phyloP scores from a whole-genome alignment of 2,113 vertebrate species.

The Sturnira hondurensis region DNA sequence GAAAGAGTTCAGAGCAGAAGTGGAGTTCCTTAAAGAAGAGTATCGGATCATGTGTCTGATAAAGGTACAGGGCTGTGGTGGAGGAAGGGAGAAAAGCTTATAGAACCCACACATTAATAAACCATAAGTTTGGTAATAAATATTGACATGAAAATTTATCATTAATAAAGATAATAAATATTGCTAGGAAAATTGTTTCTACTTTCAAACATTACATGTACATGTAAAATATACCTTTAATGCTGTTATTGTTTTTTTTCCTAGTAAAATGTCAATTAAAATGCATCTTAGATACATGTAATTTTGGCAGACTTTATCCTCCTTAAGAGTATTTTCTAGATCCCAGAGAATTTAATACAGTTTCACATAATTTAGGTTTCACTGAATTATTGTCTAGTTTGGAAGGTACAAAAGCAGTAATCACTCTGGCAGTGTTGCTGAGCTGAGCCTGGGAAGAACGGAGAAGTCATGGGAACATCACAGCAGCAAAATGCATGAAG shows the following conservation, averaged over 20 bases:
- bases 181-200: not conserved
- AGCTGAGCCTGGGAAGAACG: not conserved
- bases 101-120: not conserved
- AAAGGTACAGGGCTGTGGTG: not conserved
- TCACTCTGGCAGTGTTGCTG: not conserved
- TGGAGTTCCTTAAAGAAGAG: not conserved
- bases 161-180: not conserved
- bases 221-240: not conserved
- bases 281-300: not conserved
- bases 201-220: not conserved
- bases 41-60: not conserved
- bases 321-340: constrained; percentile 42
- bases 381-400: not conserved
- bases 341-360: not conserved
- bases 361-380: not conserved
- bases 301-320: not conserved
- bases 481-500: constrained; percentile 41
- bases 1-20: not conserved
- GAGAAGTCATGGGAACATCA: constrained; percentile 27
- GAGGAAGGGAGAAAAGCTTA: not conserved
- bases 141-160: not conserved
- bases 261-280: constrained; percentile 31
- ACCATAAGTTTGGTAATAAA: constrained; percentile 15
- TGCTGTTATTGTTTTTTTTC: not conserved
- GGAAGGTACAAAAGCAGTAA: constrained; percentile 6